A percentile compares a stretch with the other conserved stretches of the same genome.
phyloP scores from a whole-genome alignment of 2,113 vertebrate genomes.

The Oncorhynchus nerka region DNA sequence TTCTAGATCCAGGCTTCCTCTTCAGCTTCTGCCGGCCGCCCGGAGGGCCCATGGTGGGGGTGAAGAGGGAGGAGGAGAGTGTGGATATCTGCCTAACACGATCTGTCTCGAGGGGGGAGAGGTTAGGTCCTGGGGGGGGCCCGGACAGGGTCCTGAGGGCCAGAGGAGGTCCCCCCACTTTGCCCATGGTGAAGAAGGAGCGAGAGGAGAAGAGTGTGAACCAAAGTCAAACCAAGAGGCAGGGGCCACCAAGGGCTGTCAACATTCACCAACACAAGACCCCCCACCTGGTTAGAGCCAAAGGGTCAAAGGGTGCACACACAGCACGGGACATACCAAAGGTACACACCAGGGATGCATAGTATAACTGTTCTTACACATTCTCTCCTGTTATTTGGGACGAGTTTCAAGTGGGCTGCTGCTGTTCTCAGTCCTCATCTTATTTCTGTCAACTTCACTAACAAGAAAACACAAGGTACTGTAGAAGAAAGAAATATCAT shows the following conservation, averaged over 20 bases:
- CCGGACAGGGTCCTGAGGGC: conserved; percentile 52
- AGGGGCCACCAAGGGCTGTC: neutral
- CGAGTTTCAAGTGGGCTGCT: too few species aligned
- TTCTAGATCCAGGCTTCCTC: conserved; percentile 78
- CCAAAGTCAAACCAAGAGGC: conserved; percentile 38
- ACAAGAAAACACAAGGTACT: too few species aligned
- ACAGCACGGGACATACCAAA: conserved; percentile 48
- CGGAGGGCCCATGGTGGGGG: conserved; percentile 52
- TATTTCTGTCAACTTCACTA: too few species aligned
- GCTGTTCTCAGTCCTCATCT: too few species aligned
- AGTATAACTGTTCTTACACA: too few species aligned
- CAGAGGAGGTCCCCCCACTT: conserved; percentile 36
- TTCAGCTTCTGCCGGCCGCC: conserved; percentile 74
- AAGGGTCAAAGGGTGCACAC: conserved; percentile 19
- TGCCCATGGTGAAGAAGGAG: conserved; percentile 59
- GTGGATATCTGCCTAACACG: conserved; percentile 77
- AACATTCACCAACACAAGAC: conserved; percentile 16
- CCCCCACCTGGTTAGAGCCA: conserved; percentile 7
- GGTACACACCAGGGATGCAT: conserved; percentile 35
- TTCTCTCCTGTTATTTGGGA: too few species aligned
- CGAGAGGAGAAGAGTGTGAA: conserved; percentile 48
- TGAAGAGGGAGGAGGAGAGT: conserved; percentile 77
- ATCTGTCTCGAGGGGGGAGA: conserved; percentile 64
- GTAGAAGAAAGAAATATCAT: too few species aligned
- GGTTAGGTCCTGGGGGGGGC: conserved; percentile 38